phyloP scores from a whole-genome alignment of 2,888 invertebrate genomes.

The Fragum whitleyi region DNA sequence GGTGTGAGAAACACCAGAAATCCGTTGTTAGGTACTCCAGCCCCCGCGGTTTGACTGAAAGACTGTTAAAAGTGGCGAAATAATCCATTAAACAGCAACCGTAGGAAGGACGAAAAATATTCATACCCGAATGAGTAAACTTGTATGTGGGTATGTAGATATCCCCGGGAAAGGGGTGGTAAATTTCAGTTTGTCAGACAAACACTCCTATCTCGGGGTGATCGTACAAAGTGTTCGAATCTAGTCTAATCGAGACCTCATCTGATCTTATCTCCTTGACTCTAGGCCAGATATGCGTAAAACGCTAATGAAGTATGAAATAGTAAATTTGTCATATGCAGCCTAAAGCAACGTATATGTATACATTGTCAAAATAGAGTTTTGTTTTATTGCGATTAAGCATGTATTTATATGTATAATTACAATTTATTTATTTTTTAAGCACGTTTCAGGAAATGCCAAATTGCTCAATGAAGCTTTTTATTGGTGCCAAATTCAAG shows the following conservation, averaged over 20 bases:
- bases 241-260: conserved; percentile 10
- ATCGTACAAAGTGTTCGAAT: conserved; percentile 18
- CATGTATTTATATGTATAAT: conserved; percentile 11
- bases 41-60: no score
- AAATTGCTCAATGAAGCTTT: background rate
- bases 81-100: no score
- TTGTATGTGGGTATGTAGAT: background rate
- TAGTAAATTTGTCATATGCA: conserved; percentile 11
- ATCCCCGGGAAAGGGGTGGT: conserved; percentile 9
- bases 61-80: no score
- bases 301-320: conserved; percentile 6
- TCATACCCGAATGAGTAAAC: no score
- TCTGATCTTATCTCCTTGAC: conserved; percentile 20
- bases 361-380: background rate
- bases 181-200: conserved; percentile 18
- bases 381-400: conserved; percentile 11
- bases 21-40: no score
- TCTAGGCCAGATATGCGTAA: conserved; percentile 5
- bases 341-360: background rate
- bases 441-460: conserved; percentile 13
- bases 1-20: no score
- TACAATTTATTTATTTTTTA: conserved; percentile 20
- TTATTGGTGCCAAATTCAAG: conserved; percentile 21
- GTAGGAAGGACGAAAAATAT: no score
- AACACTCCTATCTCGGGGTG: background rate